Percentiles rank a stretch among this genome's conserved stretches.
Evolutionary conservation across 2,888 invertebrate species (phyloP).

Genomic region (Ellobium chinense): DNA sequence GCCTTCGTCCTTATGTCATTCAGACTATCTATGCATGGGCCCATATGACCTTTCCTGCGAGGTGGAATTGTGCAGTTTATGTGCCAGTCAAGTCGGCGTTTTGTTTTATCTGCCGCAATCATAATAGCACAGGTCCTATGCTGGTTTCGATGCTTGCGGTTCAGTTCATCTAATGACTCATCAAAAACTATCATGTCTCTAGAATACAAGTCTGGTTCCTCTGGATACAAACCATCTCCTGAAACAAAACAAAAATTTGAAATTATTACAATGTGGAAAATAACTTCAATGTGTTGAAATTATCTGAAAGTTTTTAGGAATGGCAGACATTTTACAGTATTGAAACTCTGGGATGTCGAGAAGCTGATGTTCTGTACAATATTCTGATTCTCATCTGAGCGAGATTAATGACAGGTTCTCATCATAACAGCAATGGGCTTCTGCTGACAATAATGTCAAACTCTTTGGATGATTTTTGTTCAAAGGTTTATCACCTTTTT

Average conservation of each 20-base stretch:
- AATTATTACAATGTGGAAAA: not conserved
- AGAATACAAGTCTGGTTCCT: not conserved
- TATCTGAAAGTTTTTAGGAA: too few relatives aligned
- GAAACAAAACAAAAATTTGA: not conserved
- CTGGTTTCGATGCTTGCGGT: not conserved
- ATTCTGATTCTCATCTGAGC: too few relatives aligned
- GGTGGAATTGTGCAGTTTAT: not conserved
- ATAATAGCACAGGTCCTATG: not conserved
- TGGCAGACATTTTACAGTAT: too few relatives aligned
- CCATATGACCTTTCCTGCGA: not conserved
- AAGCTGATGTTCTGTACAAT: too few relatives aligned
- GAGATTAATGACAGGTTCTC: too few relatives aligned
- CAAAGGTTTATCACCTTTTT: too few relatives aligned
- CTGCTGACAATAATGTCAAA: too few relatives aligned
- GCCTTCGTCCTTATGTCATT: not conserved
- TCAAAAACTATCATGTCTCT: not conserved
- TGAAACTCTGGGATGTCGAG: too few relatives aligned
- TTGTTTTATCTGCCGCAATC: too few relatives aligned
- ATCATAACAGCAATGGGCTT: too few relatives aligned
- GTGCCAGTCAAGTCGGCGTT: not conserved
- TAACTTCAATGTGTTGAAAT: too few relatives aligned
- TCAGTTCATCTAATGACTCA: constrained; percentile 23
- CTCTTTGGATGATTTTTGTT: too few relatives aligned
- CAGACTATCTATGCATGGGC: not conserved
- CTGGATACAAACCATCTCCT: constrained; percentile 42